phyloP scores from a whole-genome alignment of 2,888 invertebrate species.

The Rotaria socialis region DNA sequence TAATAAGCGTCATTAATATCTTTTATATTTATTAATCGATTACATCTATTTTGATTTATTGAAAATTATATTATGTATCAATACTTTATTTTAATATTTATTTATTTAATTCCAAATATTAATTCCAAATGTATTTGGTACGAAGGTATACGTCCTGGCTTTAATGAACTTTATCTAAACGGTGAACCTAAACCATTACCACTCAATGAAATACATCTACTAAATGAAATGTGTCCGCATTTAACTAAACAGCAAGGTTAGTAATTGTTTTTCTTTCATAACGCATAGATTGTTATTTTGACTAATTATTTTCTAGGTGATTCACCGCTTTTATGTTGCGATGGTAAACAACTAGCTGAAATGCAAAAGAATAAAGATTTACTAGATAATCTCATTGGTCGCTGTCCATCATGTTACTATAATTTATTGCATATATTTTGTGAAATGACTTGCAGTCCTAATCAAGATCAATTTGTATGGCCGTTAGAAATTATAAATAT shows the following conservation, averaged over 20 bases:
- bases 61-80: background rate
- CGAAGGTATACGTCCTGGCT: slow-evolving; percentile 20
- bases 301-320: background rate
- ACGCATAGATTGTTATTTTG: background rate
- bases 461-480: slow-evolving; percentile 42
- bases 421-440: slow-evolving; percentile 44
- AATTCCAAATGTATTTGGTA: slow-evolving; percentile 33
- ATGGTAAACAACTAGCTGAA: background rate
- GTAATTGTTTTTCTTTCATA: background rate
- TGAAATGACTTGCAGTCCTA: slow-evolving; percentile 44
- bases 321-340: background rate
- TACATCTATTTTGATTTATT: background rate
- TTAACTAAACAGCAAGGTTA: background rate
- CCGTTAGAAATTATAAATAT: background rate
- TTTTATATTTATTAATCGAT: too few relatives aligned
- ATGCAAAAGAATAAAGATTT: background rate
- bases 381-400: background rate
- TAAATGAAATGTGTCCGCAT: slow-evolving; percentile 30
- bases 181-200: slow-evolving; percentile 25
- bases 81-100: background rate
- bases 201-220: background rate
- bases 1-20: background rate
- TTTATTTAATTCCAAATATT: background rate
- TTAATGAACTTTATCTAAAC: background rate
- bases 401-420: slow-evolving; percentile 46